Conservation (phyloP, 37 sponge, comb jelly and placozoan genomes). For the Spongia lamella region DNA sequence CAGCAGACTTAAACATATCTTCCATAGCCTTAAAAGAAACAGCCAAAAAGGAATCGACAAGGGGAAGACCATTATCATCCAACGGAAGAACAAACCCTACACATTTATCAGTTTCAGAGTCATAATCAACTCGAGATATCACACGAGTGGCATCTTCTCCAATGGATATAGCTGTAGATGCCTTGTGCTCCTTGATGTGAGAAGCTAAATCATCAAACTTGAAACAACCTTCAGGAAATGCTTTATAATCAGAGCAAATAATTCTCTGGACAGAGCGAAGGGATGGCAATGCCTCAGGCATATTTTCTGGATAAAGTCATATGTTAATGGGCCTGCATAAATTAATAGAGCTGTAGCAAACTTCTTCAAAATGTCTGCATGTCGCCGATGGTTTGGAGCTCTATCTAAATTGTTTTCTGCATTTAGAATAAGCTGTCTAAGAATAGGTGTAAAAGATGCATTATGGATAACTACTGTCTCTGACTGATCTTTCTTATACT, state of each 20-base stretch:
- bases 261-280: constrained; percentile 10
- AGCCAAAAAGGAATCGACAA: constrained; percentile 3
- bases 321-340: constrained; percentile 22
- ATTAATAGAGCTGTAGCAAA: constrained; percentile 36
- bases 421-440: constrained; percentile 18
- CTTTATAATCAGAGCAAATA: neutral
- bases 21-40: constrained; percentile 23
- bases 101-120: constrained; percentile 8
- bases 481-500: too few species aligned
- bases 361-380: constrained; percentile 14
- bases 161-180: neutral
- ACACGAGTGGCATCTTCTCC: constrained; percentile 46
- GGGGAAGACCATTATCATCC: constrained; percentile 18
- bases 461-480: too few species aligned
- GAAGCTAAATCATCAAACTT: constrained; percentile 17
- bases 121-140: constrained; percentile 22
- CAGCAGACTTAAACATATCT: neutral
- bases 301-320: constrained; percentile 27
- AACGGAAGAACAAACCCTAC: constrained; percentile 41
- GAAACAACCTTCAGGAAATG: constrained; percentile 24
- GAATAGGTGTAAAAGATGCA: neutral
- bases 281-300: constrained; percentile 24
- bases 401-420: constrained; percentile 6
- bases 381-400: constrained; percentile 5
- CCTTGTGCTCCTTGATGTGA: constrained; percentile 10